phyloP scores from a whole-genome alignment of 2,888 invertebrate species.

The Axea sp. region DNA sequence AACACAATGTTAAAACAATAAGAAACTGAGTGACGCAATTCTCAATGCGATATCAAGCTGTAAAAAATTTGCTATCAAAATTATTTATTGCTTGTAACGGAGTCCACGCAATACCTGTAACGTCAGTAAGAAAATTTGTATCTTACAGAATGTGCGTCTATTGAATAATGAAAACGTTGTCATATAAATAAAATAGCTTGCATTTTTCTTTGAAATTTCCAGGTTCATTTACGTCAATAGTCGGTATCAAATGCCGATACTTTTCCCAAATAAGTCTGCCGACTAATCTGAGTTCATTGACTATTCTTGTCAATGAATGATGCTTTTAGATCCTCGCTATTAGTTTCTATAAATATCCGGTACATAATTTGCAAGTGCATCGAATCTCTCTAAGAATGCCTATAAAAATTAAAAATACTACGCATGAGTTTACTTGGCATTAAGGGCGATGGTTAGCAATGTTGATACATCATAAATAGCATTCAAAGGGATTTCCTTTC shows the following conservation, averaged over 20 bases:
- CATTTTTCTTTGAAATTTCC: not conserved
- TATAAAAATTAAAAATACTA: conserved; percentile 36
- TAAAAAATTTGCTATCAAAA: not conserved
- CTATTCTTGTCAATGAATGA: conserved; percentile 42
- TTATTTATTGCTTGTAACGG: not conserved
- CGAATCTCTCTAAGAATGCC: conserved; percentile 9
- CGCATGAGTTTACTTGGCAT: not conserved
- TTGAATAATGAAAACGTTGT: not conserved
- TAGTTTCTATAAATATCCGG: conserved; percentile 20
- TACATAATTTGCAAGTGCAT: conserved; percentile 29
- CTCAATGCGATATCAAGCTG: too few relatives aligned
- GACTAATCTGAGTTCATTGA: conserved; percentile 28
- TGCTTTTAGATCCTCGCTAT: conserved; percentile 13
- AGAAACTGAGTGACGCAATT: too few relatives aligned
- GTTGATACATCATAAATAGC: not conserved
- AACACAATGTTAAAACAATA: too few relatives aligned
- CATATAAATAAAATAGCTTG: not conserved
- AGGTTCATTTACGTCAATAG: not conserved
- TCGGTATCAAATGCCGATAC: not conserved
- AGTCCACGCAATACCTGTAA: not conserved
- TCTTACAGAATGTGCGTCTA: not conserved
- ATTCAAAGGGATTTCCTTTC: not conserved
- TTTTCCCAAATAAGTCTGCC: not conserved
- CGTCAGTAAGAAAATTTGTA: not conserved
- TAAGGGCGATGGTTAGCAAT: not conserved